phyloP scores from a whole-genome alignment of 2,113 vertebrate species.

The Archilochus colubris region DNA sequence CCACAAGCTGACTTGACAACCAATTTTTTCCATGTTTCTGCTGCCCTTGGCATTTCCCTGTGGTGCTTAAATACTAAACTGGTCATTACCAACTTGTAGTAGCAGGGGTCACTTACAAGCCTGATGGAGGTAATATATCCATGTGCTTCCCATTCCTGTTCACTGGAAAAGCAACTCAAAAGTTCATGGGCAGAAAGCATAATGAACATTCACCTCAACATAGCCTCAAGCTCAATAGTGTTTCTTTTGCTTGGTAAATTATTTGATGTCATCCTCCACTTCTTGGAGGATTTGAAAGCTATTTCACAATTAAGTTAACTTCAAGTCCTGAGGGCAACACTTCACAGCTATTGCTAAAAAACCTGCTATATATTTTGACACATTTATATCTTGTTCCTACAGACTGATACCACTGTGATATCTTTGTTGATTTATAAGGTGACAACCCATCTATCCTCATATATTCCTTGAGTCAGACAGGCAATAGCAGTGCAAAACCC shows the following conservation, averaged over 20 bases:
- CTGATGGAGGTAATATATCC: neutral
- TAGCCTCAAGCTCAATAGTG: neutral
- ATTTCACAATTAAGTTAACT: conserved; percentile 21
- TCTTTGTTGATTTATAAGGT: conserved; percentile 23
- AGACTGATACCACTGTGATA: conserved; percentile 5
- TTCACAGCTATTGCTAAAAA: conserved; percentile 40
- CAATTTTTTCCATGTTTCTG: conserved; percentile 33
- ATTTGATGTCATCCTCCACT: neutral
- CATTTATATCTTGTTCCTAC: conserved; percentile 35
- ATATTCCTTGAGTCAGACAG: neutral
- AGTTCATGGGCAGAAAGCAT: neutral
- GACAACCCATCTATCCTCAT: conserved; percentile 16
- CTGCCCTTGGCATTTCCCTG: conserved; percentile 27
- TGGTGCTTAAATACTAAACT: conserved; percentile 14
- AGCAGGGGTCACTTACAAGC: neutral
- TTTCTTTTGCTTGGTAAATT: neutral
- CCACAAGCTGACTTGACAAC: conserved; percentile 33
- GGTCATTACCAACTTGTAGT: conserved; percentile 36
- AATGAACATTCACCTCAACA: neutral
- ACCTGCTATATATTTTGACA: conserved; percentile 3
- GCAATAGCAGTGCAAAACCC: neutral
- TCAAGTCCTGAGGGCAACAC: neutral
- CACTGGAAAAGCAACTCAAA: neutral
- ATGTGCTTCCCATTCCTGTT: neutral
- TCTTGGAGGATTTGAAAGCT: neutral